Evolutionary conservation across 2,797 vertebrate genomes (phyloP), one percentile per base, ranked within the genome.

Genomic region (Chloroceryle inda): DNA sequence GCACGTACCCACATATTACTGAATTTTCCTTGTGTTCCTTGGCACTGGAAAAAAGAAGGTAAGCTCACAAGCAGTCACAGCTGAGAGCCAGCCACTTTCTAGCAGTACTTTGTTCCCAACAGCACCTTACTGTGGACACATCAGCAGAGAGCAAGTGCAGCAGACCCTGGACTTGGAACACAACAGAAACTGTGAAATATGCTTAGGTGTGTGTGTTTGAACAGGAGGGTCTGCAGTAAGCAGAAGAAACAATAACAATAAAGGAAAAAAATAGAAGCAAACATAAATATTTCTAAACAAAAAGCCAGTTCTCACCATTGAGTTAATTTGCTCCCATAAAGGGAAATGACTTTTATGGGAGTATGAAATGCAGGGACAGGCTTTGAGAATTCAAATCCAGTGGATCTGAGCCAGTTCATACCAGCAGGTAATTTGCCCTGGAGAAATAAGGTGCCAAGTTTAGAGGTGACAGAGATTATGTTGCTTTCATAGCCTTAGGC

Each of bases 21-120:
- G 49, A 77, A 42, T 94, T 94, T 92, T 85, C 63, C 38, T 9
- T 89, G 38, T 82, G 95, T 95, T 72, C 38, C 40, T 89, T 95
- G 91, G 89, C 85, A 72, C 23, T 80, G 29, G 33, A 58, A 45
- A 33, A 88, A 88, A 88, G 55, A 10, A 80, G 23, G 18, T 33
- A 44, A 53, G 18, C 22, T 86, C 33, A 72, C 55, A 67, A 42
- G 26, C 49, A 74, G 31, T 22, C 31, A 59, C 64, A 67, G 26
- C 74, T 84, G 53, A 76, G 24, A 71, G 9, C 20, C 82, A 89
- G 26, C 8, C 22, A 31, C 42, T 16, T 66, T 67, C 47, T 29
- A 84, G 63, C 29, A 88, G 15, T 78, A n/a, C n/a, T 44, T 93
- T 69, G 12, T 62, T 94, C 61, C 53, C 1, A 1, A 26, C 72